Base-by-base conservation (phyloP, 2,888 invertebrate genomes). In the Galerucella calmariensis region DNA sequence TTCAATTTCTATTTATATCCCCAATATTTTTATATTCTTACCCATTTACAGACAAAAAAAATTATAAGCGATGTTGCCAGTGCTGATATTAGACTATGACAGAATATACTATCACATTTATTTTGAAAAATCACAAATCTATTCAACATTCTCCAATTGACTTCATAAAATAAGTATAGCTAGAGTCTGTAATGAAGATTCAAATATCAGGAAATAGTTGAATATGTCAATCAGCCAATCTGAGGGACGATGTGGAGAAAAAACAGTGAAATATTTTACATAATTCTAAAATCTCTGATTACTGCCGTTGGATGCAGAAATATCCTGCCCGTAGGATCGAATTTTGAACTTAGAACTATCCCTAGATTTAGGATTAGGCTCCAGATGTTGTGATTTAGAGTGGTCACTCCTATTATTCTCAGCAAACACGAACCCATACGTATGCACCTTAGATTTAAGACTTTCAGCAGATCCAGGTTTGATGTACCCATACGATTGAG, bases 401-500 rank as follows among this genome's bases (percentile, higher is more conserved):
- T 14, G 0, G 9, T 1, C 63, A 63, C 46, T 44, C 1, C 20
- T 4, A 16, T 46, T 46, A 44, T 63, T 63, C n/a, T 6, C 16
- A 63, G 41, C 10, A 46, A 46, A 63, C n/a, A 63, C 11, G 46
- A 63, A 46, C 11, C 63, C 41, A 63, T 46, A 63, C 20, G 63
- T 11, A 24, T 62, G 35, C 24, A 9, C 8, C 2, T 41, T 62
- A 51, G 24, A 14, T 53, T 62, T 59, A 11, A 69, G 12, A 20
- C 53, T 63, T 56, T 69, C 68, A 9, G 27, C 20, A 6, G 75
- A 69, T 5, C 69, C 53, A 8, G 80, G 74, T 12, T 80, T 24
- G 48, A 80, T 77, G 58, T 79, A 81, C 12, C 80, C 78, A 69
- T 79, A 81, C 1, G 78, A 70, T 53, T 73, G 58, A n/a, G 73